Percentiles rank a stretch among this genome's conserved stretches.
Conservation (phyloP, 2,888 invertebrate species). For the Homarus gammarus region DNA sequence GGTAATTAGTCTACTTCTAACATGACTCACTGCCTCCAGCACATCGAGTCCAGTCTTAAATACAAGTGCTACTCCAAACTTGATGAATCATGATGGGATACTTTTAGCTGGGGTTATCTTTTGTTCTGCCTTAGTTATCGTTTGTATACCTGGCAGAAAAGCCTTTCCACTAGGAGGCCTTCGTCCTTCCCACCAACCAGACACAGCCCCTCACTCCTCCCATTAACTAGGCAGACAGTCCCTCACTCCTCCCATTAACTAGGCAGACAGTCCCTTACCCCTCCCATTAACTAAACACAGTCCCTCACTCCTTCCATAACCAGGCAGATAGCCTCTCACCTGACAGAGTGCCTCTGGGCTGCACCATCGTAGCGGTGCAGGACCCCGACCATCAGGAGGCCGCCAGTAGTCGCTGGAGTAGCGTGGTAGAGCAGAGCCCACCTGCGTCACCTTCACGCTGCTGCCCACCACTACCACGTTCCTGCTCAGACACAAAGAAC, state of each 20-base stretch:
- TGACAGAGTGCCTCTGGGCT: constrained; percentile 56
- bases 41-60: too few species aligned
- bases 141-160: too few species aligned
- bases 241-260: background rate
- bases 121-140: too few species aligned
- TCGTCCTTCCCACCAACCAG: too few species aligned
- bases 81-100: too few species aligned
- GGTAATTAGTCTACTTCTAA: too few species aligned
- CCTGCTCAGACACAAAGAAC: constrained; percentile 16
- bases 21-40: too few species aligned
- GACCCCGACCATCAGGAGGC: constrained; percentile 58
- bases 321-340: constrained; percentile 25
- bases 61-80: too few species aligned
- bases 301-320: background rate
- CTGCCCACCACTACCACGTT: constrained; percentile 47
- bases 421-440: constrained; percentile 48
- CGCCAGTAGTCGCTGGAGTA: constrained; percentile 60
- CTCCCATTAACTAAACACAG: background rate
- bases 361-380: constrained; percentile 57
- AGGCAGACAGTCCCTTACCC: background rate
- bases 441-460: constrained; percentile 57
- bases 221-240: too few species aligned
- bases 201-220: background rate
- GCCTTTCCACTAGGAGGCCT: too few species aligned
- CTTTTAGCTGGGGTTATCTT: too few species aligned